These are phyloP conservation scores for Ectropis grisescens DNA, from an alignment of 1,140 invertebrate genomes.

Conservation along the genomic window DNA sequence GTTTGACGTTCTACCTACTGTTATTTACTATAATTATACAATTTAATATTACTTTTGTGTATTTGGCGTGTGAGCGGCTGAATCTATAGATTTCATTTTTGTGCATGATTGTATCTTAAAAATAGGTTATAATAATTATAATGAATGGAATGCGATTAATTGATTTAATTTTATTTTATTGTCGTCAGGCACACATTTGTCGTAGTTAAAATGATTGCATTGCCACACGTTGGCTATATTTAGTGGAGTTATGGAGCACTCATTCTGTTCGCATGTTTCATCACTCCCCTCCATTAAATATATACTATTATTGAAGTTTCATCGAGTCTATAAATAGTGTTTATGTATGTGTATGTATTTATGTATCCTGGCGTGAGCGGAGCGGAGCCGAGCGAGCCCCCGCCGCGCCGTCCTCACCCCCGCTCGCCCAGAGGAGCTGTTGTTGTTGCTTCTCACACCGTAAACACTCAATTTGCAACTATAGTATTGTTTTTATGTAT, in stretches of 20 bases:
- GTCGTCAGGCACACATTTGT: not conserved
- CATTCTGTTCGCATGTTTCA: slow-evolving; percentile 23
- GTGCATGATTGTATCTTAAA: slow-evolving; percentile 37
- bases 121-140: slow-evolving; percentile 11
- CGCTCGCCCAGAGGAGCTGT: slow-evolving; percentile 18
- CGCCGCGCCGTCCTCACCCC: slow-evolving; percentile 1
- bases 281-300: slow-evolving; percentile 15
- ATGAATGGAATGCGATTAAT: slow-evolving; percentile 6
- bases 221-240: slow-evolving; percentile 18
- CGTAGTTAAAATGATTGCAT: no score
- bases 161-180: slow-evolving; percentile 4
- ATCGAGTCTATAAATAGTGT: slow-evolving; percentile 22
- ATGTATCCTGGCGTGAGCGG: slow-evolving; percentile 15
- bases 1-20: slow-evolving; percentile 52
- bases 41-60: slow-evolving; percentile 49
- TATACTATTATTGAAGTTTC: slow-evolving; percentile 22
- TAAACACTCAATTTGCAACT: not conserved
- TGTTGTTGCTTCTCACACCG: slow-evolving; percentile 37
- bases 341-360: slow-evolving; percentile 24
- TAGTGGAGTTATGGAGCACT: slow-evolving; percentile 19
- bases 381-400: slow-evolving; percentile 3
- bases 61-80: slow-evolving; percentile 47
- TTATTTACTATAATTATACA: slow-evolving; percentile 46
- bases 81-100: slow-evolving; percentile 35
- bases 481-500: slow-evolving; percentile 21